Evolutionary conservation across 2,797 vertebrate genomes (phyloP).

Genomic region (Microctenopoma steveboyesi): DNA sequence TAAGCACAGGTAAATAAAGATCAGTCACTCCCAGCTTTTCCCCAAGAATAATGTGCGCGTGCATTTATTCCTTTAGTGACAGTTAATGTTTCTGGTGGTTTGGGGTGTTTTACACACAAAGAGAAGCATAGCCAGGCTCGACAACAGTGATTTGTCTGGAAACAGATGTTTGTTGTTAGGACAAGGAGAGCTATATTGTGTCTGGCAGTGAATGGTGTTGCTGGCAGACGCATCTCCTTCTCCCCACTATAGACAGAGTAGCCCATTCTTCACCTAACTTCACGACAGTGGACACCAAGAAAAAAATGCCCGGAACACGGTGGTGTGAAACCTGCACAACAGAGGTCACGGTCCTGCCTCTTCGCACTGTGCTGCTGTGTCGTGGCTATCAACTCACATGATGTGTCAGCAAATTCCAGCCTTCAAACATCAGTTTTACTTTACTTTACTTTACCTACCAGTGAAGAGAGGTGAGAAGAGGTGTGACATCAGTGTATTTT

Average conservation of each 20-base stretch:
- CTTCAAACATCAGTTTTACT: background rate
- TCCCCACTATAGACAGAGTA: slow-evolving; percentile 50
- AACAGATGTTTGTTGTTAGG: slow-evolving; percentile 50
- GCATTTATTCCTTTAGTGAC: background rate
- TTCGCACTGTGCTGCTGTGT: slow-evolving; percentile 31
- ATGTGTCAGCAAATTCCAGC: slow-evolving; percentile 19
- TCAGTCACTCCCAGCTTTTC: background rate
- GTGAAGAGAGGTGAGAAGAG: too few species aligned
- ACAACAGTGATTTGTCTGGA: slow-evolving; percentile 36
- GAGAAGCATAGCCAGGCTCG: background rate
- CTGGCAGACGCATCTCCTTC: slow-evolving; percentile 36
- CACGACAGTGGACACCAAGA: slow-evolving; percentile 27
- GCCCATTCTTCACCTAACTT: slow-evolving; percentile 51
- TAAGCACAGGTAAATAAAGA: background rate
- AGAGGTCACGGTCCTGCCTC: slow-evolving; percentile 34
- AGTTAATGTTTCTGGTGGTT: background rate
- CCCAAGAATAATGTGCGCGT: background rate
- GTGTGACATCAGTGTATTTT: too few species aligned
- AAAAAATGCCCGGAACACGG: slow-evolving; percentile 26
- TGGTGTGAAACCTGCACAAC: slow-evolving; percentile 37
- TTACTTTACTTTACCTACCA: too few species aligned
- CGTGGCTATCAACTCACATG: slow-evolving; percentile 24
- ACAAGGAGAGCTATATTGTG: slow-evolving; percentile 39
- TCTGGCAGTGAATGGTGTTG: slow-evolving; percentile 56
- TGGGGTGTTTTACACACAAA: slow-evolving; percentile 22